Evolutionary conservation across 2,888 invertebrate species (phyloP), one percentile per base, ranked within the genome.

Genomic region (Drosophila tanythrix): DNA sequence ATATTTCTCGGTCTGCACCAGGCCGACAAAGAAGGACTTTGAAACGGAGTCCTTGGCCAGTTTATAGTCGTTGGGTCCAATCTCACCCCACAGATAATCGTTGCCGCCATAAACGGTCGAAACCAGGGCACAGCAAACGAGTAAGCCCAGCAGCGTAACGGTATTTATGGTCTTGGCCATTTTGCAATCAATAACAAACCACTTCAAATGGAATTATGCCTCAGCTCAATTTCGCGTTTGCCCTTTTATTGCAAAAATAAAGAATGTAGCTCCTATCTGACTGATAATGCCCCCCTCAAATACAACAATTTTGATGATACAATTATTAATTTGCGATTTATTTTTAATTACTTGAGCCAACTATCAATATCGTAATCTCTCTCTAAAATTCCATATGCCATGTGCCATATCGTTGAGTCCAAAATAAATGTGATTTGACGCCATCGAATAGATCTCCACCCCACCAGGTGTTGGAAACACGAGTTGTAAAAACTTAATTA

Each of bases 11-110:
- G 58, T 67, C 43, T 81, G 79, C 2, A 73, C 76, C 0, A 81
- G 0, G 8, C 92, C 90, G 50, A 90, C 58, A n/a, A 91, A 70
- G 50, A 83, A 88, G 2, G 81, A 46, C 63, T 90, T 84, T 4
- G 59, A 72, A 0, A 92, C 86, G 1, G 75, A 83, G 15, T 90
- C 89, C 75, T 90, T 88, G 33, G 88, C 83, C 55, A 92, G 52
- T 11, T 90, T 67, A 40, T 81, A 76, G 50, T 92, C 92, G 1
- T 83, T 81, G 21, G 56, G 18, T 0, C 82, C 82, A 5, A 82
- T 52, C 5, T 77, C 66, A 5, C 92, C 92, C 92, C 92, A 92
- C 1, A 81, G 52, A 55, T 92, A 91, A 52, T 92, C 61, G 46
- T 88, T 92, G 55, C 55, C 76, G 5, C 79, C 84, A 25, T 58